Percentiles rank a stretch among this genome's conserved stretches.
Evolutionary conservation across 1,140 invertebrate genomes (phyloP).

Genomic region (Drosophila athabasca): DNA sequence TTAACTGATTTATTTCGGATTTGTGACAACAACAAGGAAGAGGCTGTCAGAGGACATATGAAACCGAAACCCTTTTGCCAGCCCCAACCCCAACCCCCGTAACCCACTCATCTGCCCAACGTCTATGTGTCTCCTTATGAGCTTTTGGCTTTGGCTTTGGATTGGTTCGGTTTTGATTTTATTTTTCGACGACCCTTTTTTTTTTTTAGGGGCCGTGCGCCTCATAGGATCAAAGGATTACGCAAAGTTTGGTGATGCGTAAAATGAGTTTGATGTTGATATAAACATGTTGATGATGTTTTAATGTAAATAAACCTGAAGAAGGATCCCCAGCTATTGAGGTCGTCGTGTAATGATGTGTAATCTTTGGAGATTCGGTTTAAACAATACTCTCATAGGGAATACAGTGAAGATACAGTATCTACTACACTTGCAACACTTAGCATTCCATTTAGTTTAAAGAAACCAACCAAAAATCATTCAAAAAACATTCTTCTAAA

Average conservation of each 20-base stretch:
- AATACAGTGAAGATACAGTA: too few species aligned
- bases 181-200: slow-evolving; percentile 50
- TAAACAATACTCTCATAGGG: slow-evolving; percentile 9
- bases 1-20: slow-evolving; percentile 80
- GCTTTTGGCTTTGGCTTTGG: slow-evolving; percentile 14
- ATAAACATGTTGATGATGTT: slow-evolving; percentile 82
- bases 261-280: slow-evolving; percentile 82
- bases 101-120: neutral
- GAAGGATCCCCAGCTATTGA: slow-evolving; percentile 7
- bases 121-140: slow-evolving; percentile 19
- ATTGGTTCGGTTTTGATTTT: slow-evolving; percentile 31
- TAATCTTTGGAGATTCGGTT: slow-evolving; percentile 52
- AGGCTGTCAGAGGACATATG: slow-evolving; percentile 56
- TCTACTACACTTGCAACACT: too few species aligned
- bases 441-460: too few species aligned
- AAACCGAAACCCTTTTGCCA: slow-evolving; percentile 68
- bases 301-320: slow-evolving; percentile 78
- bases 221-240: slow-evolving; percentile 79
- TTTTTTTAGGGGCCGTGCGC: slow-evolving; percentile 39
- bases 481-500: neutral
- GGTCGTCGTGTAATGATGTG: slow-evolving; percentile 67
- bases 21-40: slow-evolving; percentile 52
- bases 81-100: neutral
- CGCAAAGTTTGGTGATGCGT: slow-evolving; percentile 80
- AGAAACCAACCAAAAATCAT: too few species aligned